Conservation (phyloP, 1,140 invertebrate genomes). For the Danaus plexippus region DNA sequence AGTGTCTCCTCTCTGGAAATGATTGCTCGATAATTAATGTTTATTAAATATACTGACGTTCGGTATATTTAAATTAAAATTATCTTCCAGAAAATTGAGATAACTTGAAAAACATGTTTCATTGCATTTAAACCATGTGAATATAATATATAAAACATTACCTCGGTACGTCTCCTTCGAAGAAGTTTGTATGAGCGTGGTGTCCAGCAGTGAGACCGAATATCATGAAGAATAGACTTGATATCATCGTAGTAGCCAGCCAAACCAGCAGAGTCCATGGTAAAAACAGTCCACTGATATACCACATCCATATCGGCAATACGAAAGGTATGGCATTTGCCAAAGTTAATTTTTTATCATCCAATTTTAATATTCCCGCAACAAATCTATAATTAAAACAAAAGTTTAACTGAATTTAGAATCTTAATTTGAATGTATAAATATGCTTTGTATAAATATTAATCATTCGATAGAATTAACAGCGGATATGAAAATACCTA, state of each 20-base stretch:
- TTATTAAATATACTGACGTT: no score
- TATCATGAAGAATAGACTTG: conserved; percentile 76
- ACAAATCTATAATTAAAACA: conserved; percentile 28
- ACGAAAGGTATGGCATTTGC: conserved; percentile 34
- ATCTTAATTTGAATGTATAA: no score
- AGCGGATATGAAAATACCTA: no score
- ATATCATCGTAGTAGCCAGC: conserved; percentile 71
- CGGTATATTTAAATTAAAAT: no score
- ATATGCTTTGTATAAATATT: no score
- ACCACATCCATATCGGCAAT: conserved; percentile 49
- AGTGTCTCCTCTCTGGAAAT: conserved; percentile 50
- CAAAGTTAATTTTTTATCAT: conserved; percentile 34
- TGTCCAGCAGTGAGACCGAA: conserved; percentile 85
- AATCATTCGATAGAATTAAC: no score
- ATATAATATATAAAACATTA: conserved; percentile 31
- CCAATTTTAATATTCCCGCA: conserved; percentile 17
- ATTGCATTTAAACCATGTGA: no score
- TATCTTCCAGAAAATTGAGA: no score
- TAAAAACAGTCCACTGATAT: conserved; percentile 32
- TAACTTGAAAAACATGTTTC: no score
- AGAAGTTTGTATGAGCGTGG: conserved; percentile 85
- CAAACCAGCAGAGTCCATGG: conserved; percentile 67
- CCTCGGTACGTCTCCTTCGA: conserved; percentile 82
- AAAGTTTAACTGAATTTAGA: background rate
- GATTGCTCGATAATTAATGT: no score